Evolutionary conservation across 2,113 vertebrate genomes (phyloP).

Genomic region (Fulica atra): DNA sequence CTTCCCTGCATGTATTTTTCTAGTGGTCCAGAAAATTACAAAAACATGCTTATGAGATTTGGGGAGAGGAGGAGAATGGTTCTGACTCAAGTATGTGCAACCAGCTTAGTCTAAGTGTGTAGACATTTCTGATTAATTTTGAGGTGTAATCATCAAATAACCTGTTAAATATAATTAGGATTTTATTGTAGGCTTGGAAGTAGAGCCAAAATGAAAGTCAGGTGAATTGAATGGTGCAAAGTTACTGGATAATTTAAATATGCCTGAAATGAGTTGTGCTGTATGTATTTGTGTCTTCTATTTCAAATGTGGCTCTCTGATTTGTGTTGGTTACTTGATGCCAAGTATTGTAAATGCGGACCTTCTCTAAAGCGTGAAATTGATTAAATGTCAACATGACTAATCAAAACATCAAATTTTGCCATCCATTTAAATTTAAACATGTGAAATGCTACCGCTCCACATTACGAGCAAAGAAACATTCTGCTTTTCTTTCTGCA

Average conservation of each 20-base stretch:
- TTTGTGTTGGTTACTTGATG: background rate
- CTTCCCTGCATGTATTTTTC: background rate
- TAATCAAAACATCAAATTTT: background rate
- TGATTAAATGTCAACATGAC: background rate
- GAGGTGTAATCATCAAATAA: background rate
- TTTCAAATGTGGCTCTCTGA: background rate
- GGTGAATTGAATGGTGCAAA: background rate
- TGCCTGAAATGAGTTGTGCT: background rate
- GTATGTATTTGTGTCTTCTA: background rate
- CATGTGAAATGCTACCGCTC: background rate
- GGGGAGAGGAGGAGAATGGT: background rate
- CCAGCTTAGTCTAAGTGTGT: background rate
- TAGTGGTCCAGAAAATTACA: background rate
- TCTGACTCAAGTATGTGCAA: background rate
- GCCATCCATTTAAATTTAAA: background rate
- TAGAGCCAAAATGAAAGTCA: background rate
- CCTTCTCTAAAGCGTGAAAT: background rate
- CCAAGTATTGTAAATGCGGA: background rate
- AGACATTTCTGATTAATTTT: background rate
- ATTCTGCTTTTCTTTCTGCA: background rate
- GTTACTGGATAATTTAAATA: background rate
- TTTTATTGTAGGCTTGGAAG: background rate
- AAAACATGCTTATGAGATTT: background rate
- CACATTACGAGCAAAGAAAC: background rate
- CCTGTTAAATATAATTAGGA: background rate